These are phyloP conservation scores for Apogon talboti DNA, from an alignment of 2,797 vertebrate genomes.

Conservation along the genomic window DNA sequence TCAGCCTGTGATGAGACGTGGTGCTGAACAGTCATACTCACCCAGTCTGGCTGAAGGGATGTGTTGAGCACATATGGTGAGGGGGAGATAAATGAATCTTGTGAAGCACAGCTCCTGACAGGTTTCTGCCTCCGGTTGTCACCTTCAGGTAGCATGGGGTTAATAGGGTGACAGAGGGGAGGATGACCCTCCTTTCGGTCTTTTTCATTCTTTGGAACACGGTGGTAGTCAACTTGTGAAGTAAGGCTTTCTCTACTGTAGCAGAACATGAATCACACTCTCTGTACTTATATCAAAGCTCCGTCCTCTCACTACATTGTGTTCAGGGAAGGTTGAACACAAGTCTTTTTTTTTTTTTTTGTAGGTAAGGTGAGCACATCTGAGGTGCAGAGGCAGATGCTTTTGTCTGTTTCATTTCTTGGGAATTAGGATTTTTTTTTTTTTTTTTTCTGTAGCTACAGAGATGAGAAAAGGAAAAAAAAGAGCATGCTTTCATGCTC, in stretches of 20 bases:
- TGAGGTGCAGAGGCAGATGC: constrained; percentile 46
- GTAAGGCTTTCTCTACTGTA: constrained; percentile 32
- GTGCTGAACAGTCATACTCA: constrained; percentile 48
- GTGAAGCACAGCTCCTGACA: constrained; percentile 58
- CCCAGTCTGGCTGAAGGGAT: constrained; percentile 44
- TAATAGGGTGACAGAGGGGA: constrained; percentile 66
- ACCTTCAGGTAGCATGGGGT: constrained; percentile 65
- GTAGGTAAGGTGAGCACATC: constrained; percentile 58
- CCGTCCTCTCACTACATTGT: constrained; percentile 54
- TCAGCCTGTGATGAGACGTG: constrained; percentile 45
- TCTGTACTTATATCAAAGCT: constrained; percentile 58
- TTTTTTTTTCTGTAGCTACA: constrained; percentile 41
- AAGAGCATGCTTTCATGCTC: constrained; percentile 67
- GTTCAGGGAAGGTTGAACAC: constrained; percentile 52
- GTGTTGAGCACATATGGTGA: constrained; percentile 63
- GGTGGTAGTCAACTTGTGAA: constrained; percentile 29
- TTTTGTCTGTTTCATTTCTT: constrained; percentile 69
- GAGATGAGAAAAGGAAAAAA: constrained; percentile 31
- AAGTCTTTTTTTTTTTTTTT: constrained; percentile 37
- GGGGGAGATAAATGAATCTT: constrained; percentile 64
- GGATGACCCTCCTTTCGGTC: constrained; percentile 39
- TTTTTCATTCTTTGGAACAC: constrained; percentile 36
- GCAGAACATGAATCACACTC: constrained; percentile 56
- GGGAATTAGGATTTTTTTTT: constrained; percentile 53
- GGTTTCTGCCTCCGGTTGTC: constrained; percentile 60